Conservation (phyloP, 2,888 invertebrate genomes). For the Drosophila kuntzei region DNA sequence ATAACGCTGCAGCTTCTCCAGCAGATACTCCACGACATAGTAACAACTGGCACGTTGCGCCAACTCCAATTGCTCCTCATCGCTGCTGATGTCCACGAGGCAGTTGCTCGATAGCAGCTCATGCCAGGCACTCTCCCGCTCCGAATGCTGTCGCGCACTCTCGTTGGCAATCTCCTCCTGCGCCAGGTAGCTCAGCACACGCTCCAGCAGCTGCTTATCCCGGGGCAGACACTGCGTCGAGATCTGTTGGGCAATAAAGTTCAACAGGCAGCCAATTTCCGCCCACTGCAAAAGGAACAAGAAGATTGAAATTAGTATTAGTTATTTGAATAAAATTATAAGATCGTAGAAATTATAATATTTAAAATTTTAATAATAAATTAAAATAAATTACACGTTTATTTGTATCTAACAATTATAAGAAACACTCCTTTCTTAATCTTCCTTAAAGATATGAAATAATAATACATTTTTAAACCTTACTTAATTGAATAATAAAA, state of each 20-base stretch:
- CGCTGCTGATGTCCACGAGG: slow-evolving; percentile 87
- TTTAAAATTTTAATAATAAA: too few species aligned
- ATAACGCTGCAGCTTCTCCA: slow-evolving; percentile 88
- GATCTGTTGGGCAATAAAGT: slow-evolving; percentile 89
- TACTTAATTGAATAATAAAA: too few species aligned
- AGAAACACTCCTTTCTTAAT: too few species aligned
- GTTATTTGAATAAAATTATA: too few species aligned
- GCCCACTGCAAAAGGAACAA: slow-evolving; percentile 79
- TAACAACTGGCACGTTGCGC: slow-evolving; percentile 90
- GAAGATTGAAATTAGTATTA: too few species aligned
- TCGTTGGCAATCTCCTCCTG: slow-evolving; percentile 85
- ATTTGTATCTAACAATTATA: too few species aligned
- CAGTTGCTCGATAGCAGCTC: slow-evolving; percentile 89
- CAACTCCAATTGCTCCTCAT: slow-evolving; percentile 87
- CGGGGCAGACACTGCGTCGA: slow-evolving; percentile 85
- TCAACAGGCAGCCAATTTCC: slow-evolving; percentile 88
- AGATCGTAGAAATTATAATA: too few species aligned
- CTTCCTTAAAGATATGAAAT: too few species aligned
- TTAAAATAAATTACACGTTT: too few species aligned
- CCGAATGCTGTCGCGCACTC: slow-evolving; percentile 87
- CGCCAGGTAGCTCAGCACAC: slow-evolving; percentile 87
- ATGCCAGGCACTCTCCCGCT: slow-evolving; percentile 90
- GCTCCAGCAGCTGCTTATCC: slow-evolving; percentile 87
- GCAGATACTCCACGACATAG: slow-evolving; percentile 89
- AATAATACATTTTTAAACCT: too few species aligned